Evolutionary conservation across 2,888 invertebrate species (phyloP).

Genomic region (Cetonia aurata): DNA sequence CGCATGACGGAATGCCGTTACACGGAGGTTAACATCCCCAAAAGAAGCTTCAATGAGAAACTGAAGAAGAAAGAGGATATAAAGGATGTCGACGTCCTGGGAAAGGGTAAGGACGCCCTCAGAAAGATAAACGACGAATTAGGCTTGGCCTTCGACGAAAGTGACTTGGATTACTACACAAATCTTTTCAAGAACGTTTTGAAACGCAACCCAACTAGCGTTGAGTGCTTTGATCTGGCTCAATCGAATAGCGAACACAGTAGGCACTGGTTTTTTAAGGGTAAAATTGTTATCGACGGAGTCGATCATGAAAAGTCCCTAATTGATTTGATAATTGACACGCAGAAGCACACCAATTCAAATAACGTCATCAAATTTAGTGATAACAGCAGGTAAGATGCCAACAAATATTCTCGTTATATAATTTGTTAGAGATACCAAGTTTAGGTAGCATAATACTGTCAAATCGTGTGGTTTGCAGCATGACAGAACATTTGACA

Average conservation of each 20-base stretch:
- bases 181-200: conserved; percentile 85
- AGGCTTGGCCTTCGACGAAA: conserved; percentile 92
- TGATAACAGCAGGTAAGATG: conserved; percentile 90
- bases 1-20: conserved; percentile 95
- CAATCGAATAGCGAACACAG: conserved; percentile 99
- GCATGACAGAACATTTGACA: not conserved
- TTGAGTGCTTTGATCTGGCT: conserved; percentile 97
- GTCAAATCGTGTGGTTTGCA: too few species aligned
- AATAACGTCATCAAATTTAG: conserved; percentile 98
- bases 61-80: conserved; percentile 78
- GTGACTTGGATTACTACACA: conserved; percentile 93
- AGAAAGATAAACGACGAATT: conserved; percentile 74
- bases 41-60: conserved; percentile 77
- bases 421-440: not conserved
- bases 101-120: conserved; percentile 82
- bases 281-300: conserved; percentile 87
- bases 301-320: conserved; percentile 82
- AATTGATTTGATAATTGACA: conserved; percentile 93
- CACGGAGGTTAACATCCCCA: conserved; percentile 73
- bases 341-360: conserved; percentile 85
- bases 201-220: conserved; percentile 94
- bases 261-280: conserved; percentile 99
- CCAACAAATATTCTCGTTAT: not conserved
- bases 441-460: too few species aligned
- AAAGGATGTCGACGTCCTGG: conserved; percentile 86